A percentile compares a stretch with the other conserved stretches of the same genome.
Evolutionary conservation across 2,113 vertebrate genomes (phyloP).

Genomic region (Amia ocellicauda): DNA sequence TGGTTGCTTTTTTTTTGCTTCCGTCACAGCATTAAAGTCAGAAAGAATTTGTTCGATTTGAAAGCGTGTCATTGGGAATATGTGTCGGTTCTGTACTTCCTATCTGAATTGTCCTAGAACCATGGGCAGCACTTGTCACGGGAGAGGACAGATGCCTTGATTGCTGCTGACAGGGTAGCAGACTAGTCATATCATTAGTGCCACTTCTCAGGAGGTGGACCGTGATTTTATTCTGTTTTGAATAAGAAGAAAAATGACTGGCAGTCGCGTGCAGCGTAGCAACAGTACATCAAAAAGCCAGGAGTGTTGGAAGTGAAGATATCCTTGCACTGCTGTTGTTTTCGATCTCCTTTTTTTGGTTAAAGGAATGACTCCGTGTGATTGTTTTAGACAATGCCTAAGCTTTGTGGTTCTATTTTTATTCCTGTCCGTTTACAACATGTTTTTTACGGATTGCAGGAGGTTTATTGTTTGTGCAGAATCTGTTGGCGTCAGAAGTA

Average conservation of each 20-base stretch:
- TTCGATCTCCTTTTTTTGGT: constrained; percentile 29
- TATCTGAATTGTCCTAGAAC: constrained; percentile 12
- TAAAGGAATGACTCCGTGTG: not conserved
- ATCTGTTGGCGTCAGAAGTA: too few relatives aligned
- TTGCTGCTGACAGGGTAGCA: constrained; percentile 42
- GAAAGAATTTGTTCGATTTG: constrained; percentile 7
- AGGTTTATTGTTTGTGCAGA: too few relatives aligned
- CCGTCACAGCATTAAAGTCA: not conserved
- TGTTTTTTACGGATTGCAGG: too few relatives aligned
- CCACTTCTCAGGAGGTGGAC: constrained; percentile 26
- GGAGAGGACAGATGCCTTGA: constrained; percentile 40
- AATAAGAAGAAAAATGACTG: constrained; percentile 28
- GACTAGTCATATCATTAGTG: constrained; percentile 46
- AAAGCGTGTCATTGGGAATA: constrained; percentile 5
- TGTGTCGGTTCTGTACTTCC: not conserved
- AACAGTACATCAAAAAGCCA: constrained; percentile 29
- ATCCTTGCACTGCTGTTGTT: constrained; percentile 46
- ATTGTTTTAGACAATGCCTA: not conserved
- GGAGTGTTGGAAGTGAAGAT: constrained; percentile 31
- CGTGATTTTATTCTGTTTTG: constrained; percentile 27
- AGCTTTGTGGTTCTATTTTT: not conserved
- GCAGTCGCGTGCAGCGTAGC: constrained; percentile 32
- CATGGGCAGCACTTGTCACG: constrained; percentile 41
- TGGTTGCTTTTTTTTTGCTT: not conserved
- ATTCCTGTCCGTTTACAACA: not conserved